Conservation (phyloP, 2,113 vertebrate genomes). For the Pteruthius melanotis region DNA sequence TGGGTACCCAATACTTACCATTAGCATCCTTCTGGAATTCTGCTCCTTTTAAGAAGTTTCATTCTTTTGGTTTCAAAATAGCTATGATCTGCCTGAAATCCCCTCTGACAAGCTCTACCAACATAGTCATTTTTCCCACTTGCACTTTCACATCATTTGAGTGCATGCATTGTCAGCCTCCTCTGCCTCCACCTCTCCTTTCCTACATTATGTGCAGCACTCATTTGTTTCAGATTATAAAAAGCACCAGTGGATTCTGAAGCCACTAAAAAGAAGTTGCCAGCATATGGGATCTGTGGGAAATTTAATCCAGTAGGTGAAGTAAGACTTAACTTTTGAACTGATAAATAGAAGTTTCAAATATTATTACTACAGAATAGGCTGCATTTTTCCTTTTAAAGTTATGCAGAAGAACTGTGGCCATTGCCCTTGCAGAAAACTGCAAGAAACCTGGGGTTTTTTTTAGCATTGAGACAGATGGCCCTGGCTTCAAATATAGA, state of each 20-base stretch:
- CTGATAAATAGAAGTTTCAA: neutral
- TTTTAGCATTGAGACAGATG: slow-evolving; percentile 25
- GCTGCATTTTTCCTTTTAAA: neutral
- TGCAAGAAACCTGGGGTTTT: neutral
- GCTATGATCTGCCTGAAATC: neutral
- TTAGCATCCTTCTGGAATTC: slow-evolving; percentile 11
- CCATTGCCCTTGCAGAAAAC: neutral
- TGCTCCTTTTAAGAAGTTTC: slow-evolving; percentile 16
- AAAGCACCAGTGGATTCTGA: slow-evolving; percentile 39
- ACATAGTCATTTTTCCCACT: slow-evolving; percentile 37
- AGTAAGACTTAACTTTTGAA: neutral
- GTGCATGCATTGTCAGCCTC: slow-evolving; percentile 39
- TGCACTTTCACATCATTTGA: slow-evolving; percentile 24
- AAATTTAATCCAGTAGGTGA: neutral
- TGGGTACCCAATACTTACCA: neutral
- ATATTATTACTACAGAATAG: neutral
- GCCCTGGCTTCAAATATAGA: slow-evolving; percentile 38
- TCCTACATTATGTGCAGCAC: neutral
- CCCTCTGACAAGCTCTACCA: slow-evolving; percentile 8
- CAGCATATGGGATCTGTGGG: neutral
- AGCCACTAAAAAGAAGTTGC: slow-evolving; percentile 25
- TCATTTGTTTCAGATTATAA: slow-evolving; percentile 46
- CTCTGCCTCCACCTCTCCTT: slow-evolving; percentile 26
- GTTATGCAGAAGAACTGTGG: neutral
- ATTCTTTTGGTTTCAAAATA: neutral